Evolutionary conservation across 1,140 invertebrate genomes (phyloP), one percentile per base, ranked within the genome.

Genomic region (Hestina assimilis): DNA sequence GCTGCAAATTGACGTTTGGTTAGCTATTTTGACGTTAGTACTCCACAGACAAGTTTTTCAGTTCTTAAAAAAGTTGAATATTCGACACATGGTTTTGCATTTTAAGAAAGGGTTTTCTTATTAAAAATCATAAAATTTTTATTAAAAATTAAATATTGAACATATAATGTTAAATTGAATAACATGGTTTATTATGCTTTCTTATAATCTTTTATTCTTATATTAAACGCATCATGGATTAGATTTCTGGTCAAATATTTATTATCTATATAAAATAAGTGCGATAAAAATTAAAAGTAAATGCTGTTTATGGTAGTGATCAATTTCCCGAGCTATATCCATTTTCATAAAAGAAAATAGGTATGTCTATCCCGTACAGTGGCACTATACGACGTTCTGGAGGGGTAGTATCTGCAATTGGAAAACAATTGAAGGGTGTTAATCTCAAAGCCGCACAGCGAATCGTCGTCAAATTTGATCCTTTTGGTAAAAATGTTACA

Each of bases 381-480:
- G 94, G 94, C 53, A 89, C 90, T 11, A 71, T 92, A 23, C 82
- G 79, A 45, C 90, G 91, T 48, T 93, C 92, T 0, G 87, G 79
- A 11, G 94, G 94, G 26, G 50, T 94, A 15, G 83, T 93, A 23
- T 92, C 92, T 68, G 92, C 93, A 29, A 92, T 95, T 50, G 80
- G 72, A 33, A 93, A 94, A 78, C 93, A 95, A 79, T 58, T 95
- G 33, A 93, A 90, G 70, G 60, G 68, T 48, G 71, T 97, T 5
- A 94, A 93, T 89, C 89, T 96, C 12, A 94, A 94, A 83, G 94
- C 95, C n/a, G 92, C 95, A 0, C 93, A 93, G 69, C 91, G 91
- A 79, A 92, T 97, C 52, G 90, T 90, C 9, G 92, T 96, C 35
- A 92, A 93, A 72, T 96, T 97, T 69, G 95, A 97, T 89, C 96